phyloP scores from a whole-genome alignment of 2,113 vertebrate genomes.

The Cercocebus atys region DNA sequence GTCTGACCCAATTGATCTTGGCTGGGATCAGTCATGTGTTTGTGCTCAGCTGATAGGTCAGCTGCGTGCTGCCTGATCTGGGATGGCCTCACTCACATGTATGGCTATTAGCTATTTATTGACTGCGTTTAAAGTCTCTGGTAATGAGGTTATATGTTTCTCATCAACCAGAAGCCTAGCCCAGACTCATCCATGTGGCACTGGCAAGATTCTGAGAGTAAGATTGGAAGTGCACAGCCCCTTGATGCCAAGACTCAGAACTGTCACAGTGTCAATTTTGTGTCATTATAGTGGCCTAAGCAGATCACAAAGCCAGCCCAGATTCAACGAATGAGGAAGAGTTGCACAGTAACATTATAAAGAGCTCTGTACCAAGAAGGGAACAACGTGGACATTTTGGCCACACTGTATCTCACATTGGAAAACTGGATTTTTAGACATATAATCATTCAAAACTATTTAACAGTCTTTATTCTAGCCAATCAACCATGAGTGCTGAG shows the following conservation, averaged over 20 bases:
- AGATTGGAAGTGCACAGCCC: background rate
- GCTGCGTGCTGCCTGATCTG: background rate
- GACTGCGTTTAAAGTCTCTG: too few species aligned
- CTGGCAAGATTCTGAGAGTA: background rate
- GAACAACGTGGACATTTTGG: background rate
- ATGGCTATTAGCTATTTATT: background rate
- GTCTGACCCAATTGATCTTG: background rate
- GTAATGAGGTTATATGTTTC: background rate
- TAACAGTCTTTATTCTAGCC: background rate
- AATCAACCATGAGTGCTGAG: background rate
- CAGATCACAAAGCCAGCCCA: background rate
- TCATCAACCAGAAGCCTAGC: background rate
- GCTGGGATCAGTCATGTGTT: background rate
- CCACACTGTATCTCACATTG: background rate
- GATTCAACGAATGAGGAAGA: background rate
- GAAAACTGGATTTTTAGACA: background rate
- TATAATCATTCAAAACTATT: background rate
- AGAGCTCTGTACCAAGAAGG: background rate
- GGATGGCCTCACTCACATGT: background rate
- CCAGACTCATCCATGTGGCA: background rate
- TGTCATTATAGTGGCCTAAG: background rate
- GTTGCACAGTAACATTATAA: background rate
- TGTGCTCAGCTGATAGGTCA: background rate
- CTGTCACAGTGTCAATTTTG: background rate
- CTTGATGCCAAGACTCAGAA: background rate